A percentile compares a stretch with the other conserved stretches of the same genome.
Conservation (phyloP, 1,140 invertebrate species). For the Cotesia chilonis region DNA sequence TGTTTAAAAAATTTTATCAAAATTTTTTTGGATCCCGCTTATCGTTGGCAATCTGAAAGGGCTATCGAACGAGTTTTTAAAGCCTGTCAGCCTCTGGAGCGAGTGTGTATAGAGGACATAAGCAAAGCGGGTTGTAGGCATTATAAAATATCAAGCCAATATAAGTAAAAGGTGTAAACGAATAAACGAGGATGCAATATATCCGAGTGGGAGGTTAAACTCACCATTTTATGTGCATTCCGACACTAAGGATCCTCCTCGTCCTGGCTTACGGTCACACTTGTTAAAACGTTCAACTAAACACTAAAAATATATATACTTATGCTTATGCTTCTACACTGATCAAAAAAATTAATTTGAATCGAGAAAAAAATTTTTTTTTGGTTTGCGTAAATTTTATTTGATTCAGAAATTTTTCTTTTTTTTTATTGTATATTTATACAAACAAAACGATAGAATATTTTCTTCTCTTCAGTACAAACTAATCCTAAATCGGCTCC, state of each 20-base stretch:
- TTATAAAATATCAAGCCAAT: too few species aligned
- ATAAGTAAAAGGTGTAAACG: background rate
- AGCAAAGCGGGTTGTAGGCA: background rate
- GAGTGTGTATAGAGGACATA: background rate
- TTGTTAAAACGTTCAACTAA: too few species aligned
- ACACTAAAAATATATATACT: too few species aligned
- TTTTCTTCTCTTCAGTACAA: background rate
- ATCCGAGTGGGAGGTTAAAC: slow-evolving; percentile 42
- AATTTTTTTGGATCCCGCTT: slow-evolving; percentile 29
- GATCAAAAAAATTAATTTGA: too few species aligned
- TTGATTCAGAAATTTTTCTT: too few species aligned
- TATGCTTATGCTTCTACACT: too few species aligned
- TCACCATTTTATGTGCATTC: slow-evolving; percentile 50
- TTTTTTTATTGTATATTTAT: background rate
- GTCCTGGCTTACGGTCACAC: slow-evolving; percentile 1
- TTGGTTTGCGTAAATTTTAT: too few species aligned
- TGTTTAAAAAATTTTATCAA: background rate
- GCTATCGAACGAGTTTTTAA: slow-evolving; percentile 30
- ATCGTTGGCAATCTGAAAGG: slow-evolving; percentile 17
- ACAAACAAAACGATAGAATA: background rate
- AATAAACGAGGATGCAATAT: slow-evolving; percentile 1
- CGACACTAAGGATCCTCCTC: slow-evolving; percentile 42
- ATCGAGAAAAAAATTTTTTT: too few species aligned
- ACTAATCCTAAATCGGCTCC: slow-evolving; percentile 7
- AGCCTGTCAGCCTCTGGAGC: background rate